Conservation (phyloP, 2,888 invertebrate genomes). For the Polylopha cassiicola region DNA sequence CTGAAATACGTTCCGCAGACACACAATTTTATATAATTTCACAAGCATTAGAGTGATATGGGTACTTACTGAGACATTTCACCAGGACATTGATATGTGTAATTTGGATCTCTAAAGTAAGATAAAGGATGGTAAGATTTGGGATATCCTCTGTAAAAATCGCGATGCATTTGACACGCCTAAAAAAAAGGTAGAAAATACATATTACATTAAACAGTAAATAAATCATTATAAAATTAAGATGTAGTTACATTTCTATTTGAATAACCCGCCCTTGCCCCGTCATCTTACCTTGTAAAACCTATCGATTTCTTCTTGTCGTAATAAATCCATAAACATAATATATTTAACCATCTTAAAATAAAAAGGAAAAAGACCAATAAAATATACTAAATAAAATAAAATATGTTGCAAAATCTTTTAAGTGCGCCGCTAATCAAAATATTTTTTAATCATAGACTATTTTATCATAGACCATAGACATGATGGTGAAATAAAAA, state of each 20-base stretch:
- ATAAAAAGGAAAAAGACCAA: no score
- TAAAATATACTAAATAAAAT: neutral
- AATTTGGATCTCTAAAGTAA: slow-evolving; percentile 68
- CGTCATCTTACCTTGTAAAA: slow-evolving; percentile 54
- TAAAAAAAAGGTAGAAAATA: slow-evolving; percentile 28
- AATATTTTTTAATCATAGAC: slow-evolving; percentile 24
- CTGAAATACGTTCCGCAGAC: no score
- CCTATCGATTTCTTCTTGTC: slow-evolving; percentile 54
- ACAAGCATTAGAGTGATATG: neutral
- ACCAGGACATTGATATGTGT: slow-evolving; percentile 70
- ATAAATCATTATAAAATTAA: neutral
- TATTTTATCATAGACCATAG: no score
- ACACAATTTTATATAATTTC: no score
- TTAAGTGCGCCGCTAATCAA: no score
- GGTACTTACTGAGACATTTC: slow-evolving; percentile 58
- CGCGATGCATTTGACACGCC: slow-evolving; percentile 76
- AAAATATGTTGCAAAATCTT: no score
- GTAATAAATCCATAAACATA: slow-evolving; percentile 47
- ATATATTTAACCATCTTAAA: slow-evolving; percentile 51
- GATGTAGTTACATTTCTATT: no score
- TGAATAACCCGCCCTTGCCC: no score
- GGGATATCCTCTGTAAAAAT: slow-evolving; percentile 77
- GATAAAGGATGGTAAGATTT: slow-evolving; percentile 72
- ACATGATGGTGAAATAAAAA: slow-evolving; percentile 24
- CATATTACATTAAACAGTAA: neutral